Base-by-base conservation (phyloP, 2,888 invertebrate genomes). In the Dicyrtomina minuta region DNA sequence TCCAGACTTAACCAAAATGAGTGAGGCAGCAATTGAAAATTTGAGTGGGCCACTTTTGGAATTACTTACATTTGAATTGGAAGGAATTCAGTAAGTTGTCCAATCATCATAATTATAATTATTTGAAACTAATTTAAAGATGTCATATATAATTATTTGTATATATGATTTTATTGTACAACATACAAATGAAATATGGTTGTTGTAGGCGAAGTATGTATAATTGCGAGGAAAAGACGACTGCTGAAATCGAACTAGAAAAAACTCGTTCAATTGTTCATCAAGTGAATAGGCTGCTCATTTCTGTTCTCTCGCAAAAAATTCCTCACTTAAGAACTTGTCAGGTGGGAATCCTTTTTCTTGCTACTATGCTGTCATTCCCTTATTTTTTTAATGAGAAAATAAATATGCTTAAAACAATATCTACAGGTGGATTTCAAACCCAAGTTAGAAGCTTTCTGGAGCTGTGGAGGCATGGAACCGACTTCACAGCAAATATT, bases 391-490 rank as follows among this genome's bases (percentile, higher is more conserved):
- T 43, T 43, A 43, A 43, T 10, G 10, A 43, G 43, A 13, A 53
- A 53, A 53, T 13, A 8, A n/a, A 15, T 53, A 12, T 53, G 13
- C n/a, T n/a, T n/a, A 53, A 13, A 53, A 53, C n/a, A n/a, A n/a
- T 81, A 81, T 51, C 79, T 83, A 13, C 84, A 91, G 86, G 81
- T 90, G 41, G 93, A 94, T 81, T 84, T 87, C 79, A 86, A 90
- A 73, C 91, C 95, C 3, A 85, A 91, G 22, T 85, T 92, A 77
- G 91, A 93, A 84, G 90, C 93, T 27, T 92, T 90, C 82, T 96
- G 96, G 96, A 86, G 86, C 79, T 86, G 87, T 44, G 92, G 92
- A 64, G 91, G 91, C 64, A 86, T 90, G 75, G 81, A 87, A 71
- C 85, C 88, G 17, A 17, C 24, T 0, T 85, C 88, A 46, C 81